Evolutionary conservation across 2,797 vertebrate genomes (phyloP).

Genomic region (Danio jaintianensis): DNA sequence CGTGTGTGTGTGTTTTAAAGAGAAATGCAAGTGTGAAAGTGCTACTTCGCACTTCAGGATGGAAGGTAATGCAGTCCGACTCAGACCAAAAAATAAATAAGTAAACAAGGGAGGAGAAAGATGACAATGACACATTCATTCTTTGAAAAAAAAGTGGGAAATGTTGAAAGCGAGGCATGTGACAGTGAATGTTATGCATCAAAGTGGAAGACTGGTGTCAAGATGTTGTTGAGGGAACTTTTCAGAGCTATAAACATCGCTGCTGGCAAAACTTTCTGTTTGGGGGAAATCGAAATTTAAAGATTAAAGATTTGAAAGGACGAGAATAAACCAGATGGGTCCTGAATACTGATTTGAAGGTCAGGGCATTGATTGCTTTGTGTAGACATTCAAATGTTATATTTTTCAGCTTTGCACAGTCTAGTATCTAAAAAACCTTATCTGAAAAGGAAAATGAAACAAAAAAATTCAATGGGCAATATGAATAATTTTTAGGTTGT

Average conservation of each 20-base stretch:
- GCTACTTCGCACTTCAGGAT: conserved; percentile 50
- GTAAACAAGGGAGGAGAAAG: conserved; percentile 25
- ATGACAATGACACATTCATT: conserved; percentile 31
- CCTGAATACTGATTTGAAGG: conserved; percentile 12
- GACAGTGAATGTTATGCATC: conserved; percentile 21
- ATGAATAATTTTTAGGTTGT: too few relatives aligned
- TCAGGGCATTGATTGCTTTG: conserved; percentile 2
- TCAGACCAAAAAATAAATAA: conserved; percentile 47
- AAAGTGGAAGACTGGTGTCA: conserved; percentile 35
- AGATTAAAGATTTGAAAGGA: not conserved
- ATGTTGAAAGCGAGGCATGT: not conserved
- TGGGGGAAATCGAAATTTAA: not conserved
- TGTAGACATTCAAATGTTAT: not conserved
- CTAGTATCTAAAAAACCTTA: not conserved
- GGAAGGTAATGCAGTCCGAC: conserved; percentile 56
- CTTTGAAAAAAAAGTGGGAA: conserved; percentile 30
- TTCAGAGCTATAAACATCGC: not conserved
- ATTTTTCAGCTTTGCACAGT: not conserved
- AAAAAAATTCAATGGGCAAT: too few relatives aligned
- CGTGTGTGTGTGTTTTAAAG: conserved; percentile 22
- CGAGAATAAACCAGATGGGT: not conserved
- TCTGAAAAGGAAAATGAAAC: not conserved
- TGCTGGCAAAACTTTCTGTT: not conserved
- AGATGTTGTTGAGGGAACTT: conserved; percentile 1
- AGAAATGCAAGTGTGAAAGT: conserved; percentile 32